Base-by-base conservation (phyloP, 2,113 vertebrate species). In the Strix uralensis region DNA sequence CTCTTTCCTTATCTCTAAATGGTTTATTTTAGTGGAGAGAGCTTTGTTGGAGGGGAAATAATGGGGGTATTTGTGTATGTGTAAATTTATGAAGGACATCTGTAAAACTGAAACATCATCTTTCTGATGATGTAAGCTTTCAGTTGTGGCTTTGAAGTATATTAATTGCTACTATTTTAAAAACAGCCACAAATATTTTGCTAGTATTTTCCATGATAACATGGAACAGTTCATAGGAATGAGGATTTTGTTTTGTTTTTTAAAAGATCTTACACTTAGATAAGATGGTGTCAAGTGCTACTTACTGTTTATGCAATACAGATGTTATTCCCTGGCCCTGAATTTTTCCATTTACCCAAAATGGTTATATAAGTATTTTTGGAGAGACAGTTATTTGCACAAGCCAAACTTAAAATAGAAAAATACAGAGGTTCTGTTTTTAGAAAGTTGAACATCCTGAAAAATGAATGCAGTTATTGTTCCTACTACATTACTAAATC, bases 311-410 rank as follows among this genome's bases (percentile, higher is more conserved):
- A 92, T 95, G 88, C 59, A 74, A 36, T 91, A 89, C 93, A 96
- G 86, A 96, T 97, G 94, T 96, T 83, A 80, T 82, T 97, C 95
- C 84, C 71, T 89, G 88, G 72, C 51, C 40, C 71, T 81, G 88
- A 89, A 49, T 97, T 97, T 98, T 98, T 98, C 97, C 96, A 96
- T 93, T 94, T 96, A 67, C 94, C 84, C 65, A 59, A 97, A 97
- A 95, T 87, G 91, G 91, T 29, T 95, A 65, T 88, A 66, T 23
- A 62, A 62, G 44, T 96, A 62, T 65, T 97, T 92, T 95, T 96
- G 83, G 95, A 97, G 91, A 94, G 73, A 81, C 32, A 65, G 92
- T 89, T 96, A 92, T 95, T 98, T 96, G 67, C 46, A 71, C 63
- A 93, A 93, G 51, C 81, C 81, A 88, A 93, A 67, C 86, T 89